Evolutionary conservation across 1,140 invertebrate species (phyloP).

Genomic region (Hydropsyche tenuis): DNA sequence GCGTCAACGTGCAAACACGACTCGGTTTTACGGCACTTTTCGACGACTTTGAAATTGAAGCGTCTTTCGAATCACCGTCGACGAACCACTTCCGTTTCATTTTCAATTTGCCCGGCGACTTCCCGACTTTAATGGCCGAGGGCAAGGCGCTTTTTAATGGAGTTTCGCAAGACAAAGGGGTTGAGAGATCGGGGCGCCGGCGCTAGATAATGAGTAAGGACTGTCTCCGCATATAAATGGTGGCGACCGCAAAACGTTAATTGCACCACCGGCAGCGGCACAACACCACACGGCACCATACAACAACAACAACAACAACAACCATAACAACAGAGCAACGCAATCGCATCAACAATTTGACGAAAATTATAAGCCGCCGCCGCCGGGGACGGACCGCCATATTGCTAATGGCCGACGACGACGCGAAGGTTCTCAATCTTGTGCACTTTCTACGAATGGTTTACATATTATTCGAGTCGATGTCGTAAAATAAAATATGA

Average conservation of each 20-base stretch:
- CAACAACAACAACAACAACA: conserved; percentile 6
- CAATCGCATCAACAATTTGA: conserved; percentile 22
- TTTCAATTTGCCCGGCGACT: neutral
- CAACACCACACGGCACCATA: neutral
- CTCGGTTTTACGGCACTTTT: too few relatives aligned
- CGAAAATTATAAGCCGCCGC: conserved; percentile 8
- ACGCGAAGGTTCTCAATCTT: neutral
- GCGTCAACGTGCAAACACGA: neutral
- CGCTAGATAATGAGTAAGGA: conserved; percentile 38
- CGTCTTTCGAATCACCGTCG: neutral
- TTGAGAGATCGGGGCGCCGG: neutral
- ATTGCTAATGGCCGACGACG: conserved; percentile 15
- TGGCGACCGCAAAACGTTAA: conserved; percentile 35
- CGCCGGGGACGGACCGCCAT: neutral
- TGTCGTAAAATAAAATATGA: too few relatives aligned
- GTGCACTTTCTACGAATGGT: neutral
- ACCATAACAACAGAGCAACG: too few relatives aligned
- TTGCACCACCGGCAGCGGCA: conserved; percentile 3
- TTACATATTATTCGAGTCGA: too few relatives aligned
- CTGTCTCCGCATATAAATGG: conserved; percentile 20
- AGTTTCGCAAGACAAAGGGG: neutral
- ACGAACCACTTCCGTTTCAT: conserved; percentile 6
- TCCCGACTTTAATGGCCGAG: neutral
- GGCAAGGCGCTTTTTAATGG: conserved; percentile 24
- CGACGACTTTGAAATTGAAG: neutral